Percentiles rank a stretch among this genome's conserved stretches.
Conservation (phyloP, 2,797 vertebrate genomes). For the Stomatorhinus walkeri region DNA sequence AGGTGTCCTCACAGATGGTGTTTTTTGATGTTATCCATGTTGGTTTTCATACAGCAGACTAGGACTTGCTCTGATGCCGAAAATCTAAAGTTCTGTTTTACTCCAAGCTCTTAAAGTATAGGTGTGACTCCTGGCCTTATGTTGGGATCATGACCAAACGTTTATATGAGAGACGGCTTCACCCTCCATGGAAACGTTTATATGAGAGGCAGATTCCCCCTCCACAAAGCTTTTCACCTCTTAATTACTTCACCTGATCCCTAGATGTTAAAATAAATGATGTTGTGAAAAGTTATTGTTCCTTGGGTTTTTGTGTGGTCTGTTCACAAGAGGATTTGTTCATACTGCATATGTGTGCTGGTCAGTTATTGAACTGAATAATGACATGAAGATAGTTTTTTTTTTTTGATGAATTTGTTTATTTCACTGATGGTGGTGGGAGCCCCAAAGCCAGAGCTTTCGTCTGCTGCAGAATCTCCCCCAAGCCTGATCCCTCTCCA, state of each 20-base stretch:
- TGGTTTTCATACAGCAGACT: no score
- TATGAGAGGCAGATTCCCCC: neutral
- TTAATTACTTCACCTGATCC: neutral
- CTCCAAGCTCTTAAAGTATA: neutral
- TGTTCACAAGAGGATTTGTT: neutral
- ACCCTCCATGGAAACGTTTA: neutral
- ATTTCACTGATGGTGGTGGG: neutral
- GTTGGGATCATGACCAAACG: neutral
- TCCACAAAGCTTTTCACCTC: neutral
- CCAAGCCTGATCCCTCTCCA: neutral
- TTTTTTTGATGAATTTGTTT: neutral
- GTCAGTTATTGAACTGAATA: neutral
- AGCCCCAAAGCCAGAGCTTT: neutral
- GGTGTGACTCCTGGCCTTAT: neutral
- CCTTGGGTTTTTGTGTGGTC: neutral
- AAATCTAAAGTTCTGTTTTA: neutral
- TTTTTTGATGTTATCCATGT: neutral
- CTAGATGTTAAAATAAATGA: neutral
- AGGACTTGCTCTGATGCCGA: no score
- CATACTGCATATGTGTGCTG: neutral
- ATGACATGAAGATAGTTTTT: neutral
- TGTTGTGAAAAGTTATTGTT: neutral
- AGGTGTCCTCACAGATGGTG: neutral
- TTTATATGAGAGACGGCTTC: neutral
- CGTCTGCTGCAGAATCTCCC: neutral